phyloP scores from a whole-genome alignment of 2,797 vertebrate species.

The Lagocephalus sceleratus region DNA sequence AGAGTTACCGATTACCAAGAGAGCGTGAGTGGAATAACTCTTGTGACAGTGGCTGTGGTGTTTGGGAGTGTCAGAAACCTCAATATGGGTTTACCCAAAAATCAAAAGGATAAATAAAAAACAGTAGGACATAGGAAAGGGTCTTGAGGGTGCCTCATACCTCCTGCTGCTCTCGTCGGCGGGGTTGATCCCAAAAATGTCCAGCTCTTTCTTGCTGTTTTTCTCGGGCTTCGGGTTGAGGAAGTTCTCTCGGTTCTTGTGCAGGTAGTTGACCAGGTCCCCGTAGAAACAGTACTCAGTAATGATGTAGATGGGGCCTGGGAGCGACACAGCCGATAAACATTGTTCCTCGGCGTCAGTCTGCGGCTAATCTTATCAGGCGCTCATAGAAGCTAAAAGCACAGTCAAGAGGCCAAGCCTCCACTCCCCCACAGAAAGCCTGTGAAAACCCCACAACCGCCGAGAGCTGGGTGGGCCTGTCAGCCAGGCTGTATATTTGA shows the following conservation, averaged over 20 bases:
- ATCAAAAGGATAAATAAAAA: background rate
- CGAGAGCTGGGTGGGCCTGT: conserved; percentile 23
- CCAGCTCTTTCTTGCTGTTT: conserved; percentile 87
- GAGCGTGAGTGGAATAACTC: conserved; percentile 1
- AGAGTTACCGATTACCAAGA: conserved; percentile 44
- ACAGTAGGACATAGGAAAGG: background rate
- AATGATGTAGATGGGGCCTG: conserved; percentile 98
- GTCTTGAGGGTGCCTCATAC: conserved; percentile 60
- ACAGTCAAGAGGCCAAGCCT: conserved; percentile 50
- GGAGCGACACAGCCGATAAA: conserved; percentile 32
- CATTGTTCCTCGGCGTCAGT: conserved; percentile 54
- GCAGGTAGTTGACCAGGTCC: conserved; percentile 96
- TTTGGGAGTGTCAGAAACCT: conserved; percentile 12
- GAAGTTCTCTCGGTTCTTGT: conserved; percentile 96
- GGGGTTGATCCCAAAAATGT: conserved; percentile 96
- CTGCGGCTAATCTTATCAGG: conserved; percentile 73
- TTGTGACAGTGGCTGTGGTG: conserved; percentile 10
- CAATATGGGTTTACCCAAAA: background rate
- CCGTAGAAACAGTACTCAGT: conserved; percentile 99
- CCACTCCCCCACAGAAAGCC: conserved; percentile 60
- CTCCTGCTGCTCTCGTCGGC: conserved; percentile 94
- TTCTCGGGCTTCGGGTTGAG: conserved; percentile 87
- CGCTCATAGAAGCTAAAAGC: conserved; percentile 68
- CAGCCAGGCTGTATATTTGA: conserved; percentile 6
- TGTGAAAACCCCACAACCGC: conserved; percentile 64